Base-by-base conservation (phyloP, 2,797 vertebrate genomes). In the Brachyalestes nurse region DNA sequence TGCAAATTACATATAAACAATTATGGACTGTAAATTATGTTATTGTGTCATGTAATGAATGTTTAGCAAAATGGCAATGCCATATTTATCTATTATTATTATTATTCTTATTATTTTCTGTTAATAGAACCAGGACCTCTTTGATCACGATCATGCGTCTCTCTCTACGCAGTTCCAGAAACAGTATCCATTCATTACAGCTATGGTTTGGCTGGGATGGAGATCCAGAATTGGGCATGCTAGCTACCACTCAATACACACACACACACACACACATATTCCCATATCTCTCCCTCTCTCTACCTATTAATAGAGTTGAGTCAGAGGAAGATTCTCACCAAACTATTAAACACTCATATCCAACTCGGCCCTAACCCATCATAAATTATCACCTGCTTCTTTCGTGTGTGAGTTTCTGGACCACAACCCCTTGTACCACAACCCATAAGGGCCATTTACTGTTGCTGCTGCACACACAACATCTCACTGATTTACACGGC, bases 301-400 rank as follows among this genome's bases (percentile, higher is more conserved):
- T 14, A 19, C 16, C 75, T 79, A 23, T 73, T 75, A 45, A 47
- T 77, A 78, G 38, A 78, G 28, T 17, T 75, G 23, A 67, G 28
- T 74, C 19, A 58, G 40, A 84, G 42, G 34, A 82, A 81, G 64
- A 72, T 77, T 78, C 9, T 61, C 45, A 61, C 49, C 47, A 75
- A 75, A 78, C 64, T 71, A 70, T 62, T 70, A 74, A 73, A 45
- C 65, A 75, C 67, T 58, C 58, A 73, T 40, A 61, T 75, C 61
- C 71, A 82, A 65, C 66, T 62, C 19, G 61, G 61, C 34, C 71
- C 73, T 28, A 34, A 77, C 77, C 42, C 75, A 78, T 80, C 57
- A 67, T 76, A 78, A 78, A 78, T 75, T 62, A 82, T 77, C 75
- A 84, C 45, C 55, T 38, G 45, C 45, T 65, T 57, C 67, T 23